Evolutionary conservation across 2,797 vertebrate genomes (phyloP).

Genomic region (Sebastes diaconus): DNA sequence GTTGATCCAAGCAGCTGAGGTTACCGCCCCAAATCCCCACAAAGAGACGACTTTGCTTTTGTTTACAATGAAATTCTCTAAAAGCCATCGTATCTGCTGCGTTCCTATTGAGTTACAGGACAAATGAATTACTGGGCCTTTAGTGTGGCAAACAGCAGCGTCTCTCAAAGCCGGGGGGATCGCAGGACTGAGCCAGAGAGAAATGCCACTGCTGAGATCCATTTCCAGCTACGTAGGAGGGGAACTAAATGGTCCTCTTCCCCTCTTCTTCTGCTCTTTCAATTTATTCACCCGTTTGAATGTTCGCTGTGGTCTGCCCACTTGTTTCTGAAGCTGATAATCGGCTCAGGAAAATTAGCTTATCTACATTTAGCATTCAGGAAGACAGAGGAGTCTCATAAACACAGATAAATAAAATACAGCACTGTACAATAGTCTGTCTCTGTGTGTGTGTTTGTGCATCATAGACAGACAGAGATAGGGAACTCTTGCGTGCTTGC

Average conservation of each 20-base stretch:
- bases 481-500: neutral
- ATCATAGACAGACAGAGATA: slow-evolving; percentile 9
- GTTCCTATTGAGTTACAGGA: slow-evolving; percentile 70
- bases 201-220: slow-evolving; percentile 71
- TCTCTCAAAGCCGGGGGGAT: slow-evolving; percentile 53
- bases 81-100: slow-evolving; percentile 68
- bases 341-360: slow-evolving; percentile 74
- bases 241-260: slow-evolving; percentile 63
- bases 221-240: slow-evolving; percentile 73
- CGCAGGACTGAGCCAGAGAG: slow-evolving; percentile 51
- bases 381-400: slow-evolving; percentile 61
- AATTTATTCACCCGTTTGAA: slow-evolving; percentile 62
- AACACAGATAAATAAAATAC: slow-evolving; percentile 53
- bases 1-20: slow-evolving; percentile 43
- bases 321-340: slow-evolving; percentile 75
- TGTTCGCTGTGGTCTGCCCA: slow-evolving; percentile 61
- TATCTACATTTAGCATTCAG: slow-evolving; percentile 73
- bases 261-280: slow-evolving; percentile 57
- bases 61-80: slow-evolving; percentile 73
- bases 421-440: neutral
- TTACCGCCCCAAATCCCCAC: slow-evolving; percentile 37
- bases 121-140: slow-evolving; percentile 70
- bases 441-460: slow-evolving; percentile 22
- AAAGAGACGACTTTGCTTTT: slow-evolving; percentile 51
- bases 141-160: slow-evolving; percentile 58